phyloP scores from a whole-genome alignment of 2,113 vertebrate species.

The Hemiprocne comata region DNA sequence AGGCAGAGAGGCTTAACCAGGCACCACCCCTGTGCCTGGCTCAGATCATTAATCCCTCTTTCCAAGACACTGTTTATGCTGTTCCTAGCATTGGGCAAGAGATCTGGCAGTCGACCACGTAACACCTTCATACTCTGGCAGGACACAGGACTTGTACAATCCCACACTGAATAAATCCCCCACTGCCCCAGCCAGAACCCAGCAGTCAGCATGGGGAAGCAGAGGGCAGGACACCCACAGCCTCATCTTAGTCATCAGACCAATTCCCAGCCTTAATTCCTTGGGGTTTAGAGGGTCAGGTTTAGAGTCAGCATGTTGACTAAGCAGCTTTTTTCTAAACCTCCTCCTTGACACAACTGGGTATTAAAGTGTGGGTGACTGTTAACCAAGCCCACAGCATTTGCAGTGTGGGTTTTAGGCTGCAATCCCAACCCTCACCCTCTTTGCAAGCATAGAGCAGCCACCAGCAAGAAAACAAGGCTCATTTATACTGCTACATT shows the following conservation, averaged over 20 bases:
- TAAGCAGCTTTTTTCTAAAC: neutral
- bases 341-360: neutral
- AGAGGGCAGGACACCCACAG: neutral
- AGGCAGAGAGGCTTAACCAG: neutral
- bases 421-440: neutral
- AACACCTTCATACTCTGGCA: neutral
- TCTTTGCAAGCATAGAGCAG: neutral
- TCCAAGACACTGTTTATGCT: fast-evolving
- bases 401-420: neutral
- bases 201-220: neutral
- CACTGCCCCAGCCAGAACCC: fast-evolving
- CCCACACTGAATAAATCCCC: neutral
- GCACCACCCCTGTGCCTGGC: neutral
- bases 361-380: neutral
- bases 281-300: neutral
- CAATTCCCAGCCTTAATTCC: neutral
- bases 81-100: fast-evolving
- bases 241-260: neutral
- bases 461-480: neutral
- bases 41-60: fast-evolving
- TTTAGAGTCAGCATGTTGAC: neutral
- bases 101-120: fast-evolving
- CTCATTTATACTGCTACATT: conserved; percentile 60
- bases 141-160: neutral
- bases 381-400: neutral